Conservation (phyloP, 2,797 vertebrate genomes). For the Peromyscus nudipes region DNA sequence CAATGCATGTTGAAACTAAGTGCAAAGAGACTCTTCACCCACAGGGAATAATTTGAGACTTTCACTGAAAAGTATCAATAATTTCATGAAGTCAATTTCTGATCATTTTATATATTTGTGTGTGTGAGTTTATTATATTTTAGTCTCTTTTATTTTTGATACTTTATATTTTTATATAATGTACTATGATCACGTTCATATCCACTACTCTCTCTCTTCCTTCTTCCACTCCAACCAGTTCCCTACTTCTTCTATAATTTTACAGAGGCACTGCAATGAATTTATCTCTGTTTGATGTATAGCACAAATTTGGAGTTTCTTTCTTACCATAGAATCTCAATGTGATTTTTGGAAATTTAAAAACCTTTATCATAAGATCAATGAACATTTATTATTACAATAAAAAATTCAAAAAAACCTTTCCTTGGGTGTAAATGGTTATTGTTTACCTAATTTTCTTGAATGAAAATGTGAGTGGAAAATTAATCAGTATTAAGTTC, state of each 20-base stretch:
- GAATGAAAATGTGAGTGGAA: not conserved
- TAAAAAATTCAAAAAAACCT: not conserved
- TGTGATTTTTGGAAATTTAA: not conserved
- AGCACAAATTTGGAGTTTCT: not conserved
- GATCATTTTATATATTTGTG: not conserved
- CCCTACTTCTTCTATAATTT: not conserved
- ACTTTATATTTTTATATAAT: not conserved
- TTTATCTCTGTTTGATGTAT: not conserved
- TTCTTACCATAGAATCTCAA: not conserved
- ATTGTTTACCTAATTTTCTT: not conserved
- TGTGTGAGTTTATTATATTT: not conserved
- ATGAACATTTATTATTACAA: not conserved
- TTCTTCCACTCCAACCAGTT: no score
- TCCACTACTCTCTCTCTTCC: rapidly evolving
- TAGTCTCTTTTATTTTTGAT: not conserved
- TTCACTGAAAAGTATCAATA: not conserved
- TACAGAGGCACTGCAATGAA: not conserved
- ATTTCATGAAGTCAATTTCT: not conserved
- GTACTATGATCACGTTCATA: not conserved
- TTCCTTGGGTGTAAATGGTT: not conserved
- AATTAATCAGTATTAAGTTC: not conserved
- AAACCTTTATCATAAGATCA: not conserved
- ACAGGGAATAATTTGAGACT: not conserved
- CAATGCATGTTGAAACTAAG: not conserved
- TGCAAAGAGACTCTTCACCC: not conserved